These are phyloP conservation scores for Asbolus verrucosus DNA, from an alignment of 1,140 invertebrate species.

Conservation along the genomic window DNA sequence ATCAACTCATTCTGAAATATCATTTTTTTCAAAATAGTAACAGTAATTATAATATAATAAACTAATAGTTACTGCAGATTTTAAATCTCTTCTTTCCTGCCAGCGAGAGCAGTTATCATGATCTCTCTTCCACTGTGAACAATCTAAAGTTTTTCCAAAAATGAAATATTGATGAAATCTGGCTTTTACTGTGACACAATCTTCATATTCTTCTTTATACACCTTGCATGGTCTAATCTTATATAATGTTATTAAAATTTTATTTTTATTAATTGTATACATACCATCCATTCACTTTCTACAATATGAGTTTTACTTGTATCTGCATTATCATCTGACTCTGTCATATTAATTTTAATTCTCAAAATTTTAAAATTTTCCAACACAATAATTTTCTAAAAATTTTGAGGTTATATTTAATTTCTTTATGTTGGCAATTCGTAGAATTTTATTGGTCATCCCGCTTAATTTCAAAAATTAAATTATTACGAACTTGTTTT, in stretches of 20 bases:
- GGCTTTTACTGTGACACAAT: slow-evolving; percentile 79
- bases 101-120: slow-evolving; percentile 80
- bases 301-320: too few species aligned
- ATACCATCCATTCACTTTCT: slow-evolving; percentile 62
- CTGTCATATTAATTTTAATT: too few species aligned
- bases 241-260: too few species aligned
- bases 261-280: too few species aligned
- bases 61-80: slow-evolving; percentile 77
- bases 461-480: too few species aligned
- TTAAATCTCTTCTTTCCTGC: slow-evolving; percentile 71
- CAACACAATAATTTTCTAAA: neutral
- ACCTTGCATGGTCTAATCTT: slow-evolving; percentile 79
- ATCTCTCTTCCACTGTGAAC: slow-evolving; percentile 82
- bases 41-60: too few species aligned
- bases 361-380: slow-evolving; percentile 39
- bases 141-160: slow-evolving; percentile 78
- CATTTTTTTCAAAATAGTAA: slow-evolving; percentile 38
- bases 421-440: too few species aligned
- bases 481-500: too few species aligned
- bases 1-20: slow-evolving; percentile 74
- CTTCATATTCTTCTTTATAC: slow-evolving; percentile 83
- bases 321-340: too few species aligned
- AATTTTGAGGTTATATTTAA: slow-evolving; percentile 27
- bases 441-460: too few species aligned
- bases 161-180: slow-evolving; percentile 91